phyloP scores from a whole-genome alignment of 2,113 vertebrate species.

The Rhipidura dahli region DNA sequence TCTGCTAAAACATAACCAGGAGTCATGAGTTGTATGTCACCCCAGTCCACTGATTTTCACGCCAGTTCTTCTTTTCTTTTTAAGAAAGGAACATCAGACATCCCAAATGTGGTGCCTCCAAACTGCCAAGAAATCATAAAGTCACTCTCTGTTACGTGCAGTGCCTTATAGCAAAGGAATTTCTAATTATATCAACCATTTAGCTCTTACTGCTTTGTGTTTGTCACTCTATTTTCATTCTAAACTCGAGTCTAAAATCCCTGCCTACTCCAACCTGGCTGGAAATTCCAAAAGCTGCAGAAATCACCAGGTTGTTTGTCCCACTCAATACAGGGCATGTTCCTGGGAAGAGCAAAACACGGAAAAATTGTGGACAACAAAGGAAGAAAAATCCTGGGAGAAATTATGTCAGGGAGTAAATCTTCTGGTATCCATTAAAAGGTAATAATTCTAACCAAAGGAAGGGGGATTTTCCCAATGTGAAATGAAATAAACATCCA shows the following conservation, averaged over 20 bases:
- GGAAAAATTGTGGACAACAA: background rate
- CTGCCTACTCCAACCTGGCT: background rate
- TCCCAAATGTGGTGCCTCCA: background rate
- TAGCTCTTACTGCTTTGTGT: background rate
- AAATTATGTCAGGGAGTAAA: background rate
- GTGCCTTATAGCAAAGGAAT: background rate
- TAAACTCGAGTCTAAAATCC: background rate
- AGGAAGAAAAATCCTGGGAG: constrained; percentile 27
- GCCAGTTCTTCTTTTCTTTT: background rate
- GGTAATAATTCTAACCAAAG: constrained; percentile 12
- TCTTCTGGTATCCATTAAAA: constrained; percentile 54
- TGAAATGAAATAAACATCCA: constrained; percentile 6
- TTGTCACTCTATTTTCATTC: background rate
- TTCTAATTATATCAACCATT: background rate
- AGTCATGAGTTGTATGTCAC: background rate
- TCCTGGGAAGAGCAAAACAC: background rate
- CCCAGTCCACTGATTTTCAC: background rate
- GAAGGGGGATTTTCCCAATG: background rate
- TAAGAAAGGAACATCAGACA: background rate
- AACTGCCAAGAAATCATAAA: background rate
- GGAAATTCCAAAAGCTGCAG: background rate
- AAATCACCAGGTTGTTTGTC: background rate
- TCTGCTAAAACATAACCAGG: background rate
- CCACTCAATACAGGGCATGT: background rate
- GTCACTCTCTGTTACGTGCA: background rate